Evolutionary conservation across 2,888 invertebrate genomes (phyloP).

Genomic region (Emmelina monodactyla): DNA sequence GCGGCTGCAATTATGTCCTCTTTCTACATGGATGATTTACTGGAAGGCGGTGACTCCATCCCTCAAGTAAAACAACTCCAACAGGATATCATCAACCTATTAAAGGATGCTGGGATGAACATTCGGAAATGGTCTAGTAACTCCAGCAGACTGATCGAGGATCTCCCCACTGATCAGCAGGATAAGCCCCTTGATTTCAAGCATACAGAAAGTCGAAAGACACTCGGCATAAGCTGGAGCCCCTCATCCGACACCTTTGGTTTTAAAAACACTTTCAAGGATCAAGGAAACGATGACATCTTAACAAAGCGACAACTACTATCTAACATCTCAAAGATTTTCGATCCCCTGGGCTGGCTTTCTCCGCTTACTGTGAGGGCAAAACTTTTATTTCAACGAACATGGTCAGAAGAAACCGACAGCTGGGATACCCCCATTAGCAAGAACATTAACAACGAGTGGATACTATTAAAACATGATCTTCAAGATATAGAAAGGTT

Average conservation of each 20-base stretch:
- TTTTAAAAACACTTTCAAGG: constrained; percentile 1
- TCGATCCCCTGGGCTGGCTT: constrained; percentile 13
- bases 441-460: constrained; percentile 3
- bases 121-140: constrained; percentile 13
- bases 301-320: constrained; percentile 8
- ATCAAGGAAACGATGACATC: too few species aligned
- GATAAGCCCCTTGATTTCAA: constrained; percentile 6
- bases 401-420: constrained; percentile 3
- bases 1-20: not conserved
- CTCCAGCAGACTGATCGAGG: constrained; percentile 2
- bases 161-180: constrained; percentile 4
- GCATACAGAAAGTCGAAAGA: constrained; percentile 8
- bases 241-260: constrained; percentile 6
- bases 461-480: constrained; percentile 7
- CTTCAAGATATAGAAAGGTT: constrained; percentile 4
- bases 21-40: constrained; percentile 9
- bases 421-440: not conserved
- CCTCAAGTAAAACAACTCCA: not conserved
- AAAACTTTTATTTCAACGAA: constrained; percentile 9
- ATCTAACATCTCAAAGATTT: constrained; percentile 12
- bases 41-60: not conserved
- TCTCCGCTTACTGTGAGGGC: constrained; percentile 8
- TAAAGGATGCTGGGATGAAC: constrained; percentile 12
- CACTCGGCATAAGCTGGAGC: constrained; percentile 9
- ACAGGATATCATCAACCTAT: constrained; percentile 2